These are phyloP conservation scores for Samia ricini DNA, from an alignment of 1,140 invertebrate species.

Conservation along the genomic window DNA sequence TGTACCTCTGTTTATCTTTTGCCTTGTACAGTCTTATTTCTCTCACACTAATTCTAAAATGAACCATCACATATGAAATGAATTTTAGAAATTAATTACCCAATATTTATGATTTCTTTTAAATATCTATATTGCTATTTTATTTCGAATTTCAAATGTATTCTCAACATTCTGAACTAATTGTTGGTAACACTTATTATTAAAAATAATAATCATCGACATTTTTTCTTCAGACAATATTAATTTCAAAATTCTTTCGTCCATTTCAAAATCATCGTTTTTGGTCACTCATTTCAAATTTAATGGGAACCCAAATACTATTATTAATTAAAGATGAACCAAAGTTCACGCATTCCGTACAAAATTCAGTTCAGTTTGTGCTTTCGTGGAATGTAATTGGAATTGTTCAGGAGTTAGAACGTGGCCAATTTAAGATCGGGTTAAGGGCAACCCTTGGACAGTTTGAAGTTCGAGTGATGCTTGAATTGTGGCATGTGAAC, in stretches of 20 bases:
- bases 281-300: conserved; percentile 19
- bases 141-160: no score
- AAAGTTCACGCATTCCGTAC: conserved; percentile 32
- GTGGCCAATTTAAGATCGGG: conserved; percentile 44
- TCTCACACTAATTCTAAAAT: no score
- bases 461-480: conserved; percentile 17
- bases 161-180: no score
- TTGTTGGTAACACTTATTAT: no score
- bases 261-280: background rate
- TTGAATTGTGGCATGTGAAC: background rate
- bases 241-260: background rate
- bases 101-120: no score
- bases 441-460: conserved; percentile 25
- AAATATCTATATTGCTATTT: no score
- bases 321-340: conserved; percentile 38
- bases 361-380: conserved; percentile 34
- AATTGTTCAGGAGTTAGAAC: conserved; percentile 44
- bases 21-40: no score
- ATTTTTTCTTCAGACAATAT: no score
- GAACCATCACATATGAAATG: no score
- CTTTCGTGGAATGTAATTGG: conserved; percentile 44
- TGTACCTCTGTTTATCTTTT: no score
- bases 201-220: no score
- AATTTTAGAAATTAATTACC: no score
- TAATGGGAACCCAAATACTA: conserved; percentile 20